A percentile compares a stretch with the other conserved stretches of the same genome.
Evolutionary conservation across 2,797 vertebrate genomes (phyloP).

Genomic region (Neomorphus geoffroyi): DNA sequence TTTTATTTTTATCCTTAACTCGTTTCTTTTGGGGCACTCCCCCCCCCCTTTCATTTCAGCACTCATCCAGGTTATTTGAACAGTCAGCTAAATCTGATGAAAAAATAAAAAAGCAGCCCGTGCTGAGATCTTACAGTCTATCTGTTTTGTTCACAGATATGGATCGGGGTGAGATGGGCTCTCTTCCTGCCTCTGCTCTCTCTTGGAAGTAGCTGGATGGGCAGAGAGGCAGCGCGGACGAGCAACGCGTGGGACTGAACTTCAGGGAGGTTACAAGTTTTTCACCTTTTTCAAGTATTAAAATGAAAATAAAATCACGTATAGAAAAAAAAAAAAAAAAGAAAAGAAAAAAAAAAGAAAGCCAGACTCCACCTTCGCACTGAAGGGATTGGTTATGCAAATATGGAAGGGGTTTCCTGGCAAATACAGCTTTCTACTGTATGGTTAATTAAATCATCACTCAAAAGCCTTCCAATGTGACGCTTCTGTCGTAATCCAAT

Average conservation of each 20-base stretch:
- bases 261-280: constrained; percentile 71
- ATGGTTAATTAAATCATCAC: constrained; percentile 99
- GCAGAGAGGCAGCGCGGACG: constrained; percentile 26
- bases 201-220: constrained; percentile 8
- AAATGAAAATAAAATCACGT: constrained; percentile 76
- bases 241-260: constrained; percentile 56
- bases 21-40: not conserved
- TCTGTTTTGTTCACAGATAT: constrained; percentile 42
- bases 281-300: constrained; percentile 69
- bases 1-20: constrained; percentile 28
- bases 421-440: constrained; percentile 92
- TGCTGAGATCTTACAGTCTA: constrained; percentile 43
- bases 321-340: not conserved
- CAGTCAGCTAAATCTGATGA: constrained; percentile 35
- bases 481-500: constrained; percentile 87
- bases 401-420: constrained; percentile 84
- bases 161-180: constrained; percentile 43
- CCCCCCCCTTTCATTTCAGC: not conserved
- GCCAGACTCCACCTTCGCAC: constrained; percentile 86
- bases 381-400: constrained; percentile 92
- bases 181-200: not conserved
- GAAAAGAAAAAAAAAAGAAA: constrained; percentile 37
- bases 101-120: not conserved
- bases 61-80: constrained; percentile 46
- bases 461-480: constrained; percentile 89